Conservation (phyloP, 2,888 invertebrate genomes). For the Conus canariensis region DNA sequence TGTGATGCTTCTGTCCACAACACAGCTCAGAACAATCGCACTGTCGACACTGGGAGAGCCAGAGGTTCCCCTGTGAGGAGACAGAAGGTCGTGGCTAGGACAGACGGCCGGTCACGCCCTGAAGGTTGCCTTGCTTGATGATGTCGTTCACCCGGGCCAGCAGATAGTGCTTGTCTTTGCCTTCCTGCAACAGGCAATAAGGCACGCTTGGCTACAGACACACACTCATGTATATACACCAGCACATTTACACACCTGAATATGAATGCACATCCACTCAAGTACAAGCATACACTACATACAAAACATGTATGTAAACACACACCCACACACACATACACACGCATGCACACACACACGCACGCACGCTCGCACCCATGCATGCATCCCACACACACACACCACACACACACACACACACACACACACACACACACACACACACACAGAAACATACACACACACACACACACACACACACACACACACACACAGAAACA, state of each 20-base stretch:
- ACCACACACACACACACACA: neutral
- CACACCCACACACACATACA: neutral
- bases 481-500: neutral
- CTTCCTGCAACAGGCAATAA: slow-evolving; percentile 82
- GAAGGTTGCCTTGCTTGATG: slow-evolving; percentile 51
- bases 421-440: neutral
- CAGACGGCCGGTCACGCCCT: neutral
- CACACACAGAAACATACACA: no score
- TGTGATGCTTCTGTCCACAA: no score
- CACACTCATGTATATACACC: neutral
- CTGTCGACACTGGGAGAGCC: no score
- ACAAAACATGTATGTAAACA: neutral
- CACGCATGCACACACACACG: neutral
- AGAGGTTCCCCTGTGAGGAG: no score
- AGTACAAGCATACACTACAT: neutral
- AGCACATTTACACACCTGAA: neutral
- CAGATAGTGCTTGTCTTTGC: slow-evolving; percentile 94
- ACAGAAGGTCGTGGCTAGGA: neutral
- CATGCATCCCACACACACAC: neutral
- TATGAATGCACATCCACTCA: neutral
- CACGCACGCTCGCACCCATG: neutral
- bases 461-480: neutral
- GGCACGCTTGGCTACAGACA: neutral
- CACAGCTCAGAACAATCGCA: no score
- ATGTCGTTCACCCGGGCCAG: slow-evolving; percentile 78